These are phyloP conservation scores for Triplophysa dalaica DNA, from an alignment of 2,113 vertebrate genomes.

Conservation along the genomic window DNA sequence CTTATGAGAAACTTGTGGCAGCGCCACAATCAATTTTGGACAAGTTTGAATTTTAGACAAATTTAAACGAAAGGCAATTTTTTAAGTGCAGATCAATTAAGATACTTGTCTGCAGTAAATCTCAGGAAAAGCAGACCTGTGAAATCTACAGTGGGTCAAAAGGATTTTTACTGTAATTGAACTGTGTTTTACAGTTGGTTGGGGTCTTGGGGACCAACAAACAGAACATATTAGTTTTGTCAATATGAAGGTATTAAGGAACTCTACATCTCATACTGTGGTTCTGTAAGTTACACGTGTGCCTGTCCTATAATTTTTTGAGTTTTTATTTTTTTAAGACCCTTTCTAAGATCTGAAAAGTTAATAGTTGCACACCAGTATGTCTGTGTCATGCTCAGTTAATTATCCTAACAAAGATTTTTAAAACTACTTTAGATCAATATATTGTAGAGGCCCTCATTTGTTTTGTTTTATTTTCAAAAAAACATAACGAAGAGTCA, in stretches of 20 bases:
- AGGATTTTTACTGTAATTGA: neutral
- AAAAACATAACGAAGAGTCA: no score
- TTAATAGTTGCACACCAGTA: neutral
- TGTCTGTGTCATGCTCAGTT: neutral
- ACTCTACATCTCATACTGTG: no score
- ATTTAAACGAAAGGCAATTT: neutral
- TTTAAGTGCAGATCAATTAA: neutral
- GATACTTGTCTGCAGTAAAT: neutral
- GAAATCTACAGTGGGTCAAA: neutral
- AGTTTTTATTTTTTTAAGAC: constrained; percentile 2
- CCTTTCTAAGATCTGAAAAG: neutral
- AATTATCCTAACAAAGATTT: neutral
- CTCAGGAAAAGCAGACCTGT: constrained; percentile 23
- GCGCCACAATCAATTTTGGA: no score
- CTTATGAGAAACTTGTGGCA: neutral
- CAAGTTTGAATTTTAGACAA: no score
- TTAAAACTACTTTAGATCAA: neutral
- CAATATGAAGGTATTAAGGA: neutral
- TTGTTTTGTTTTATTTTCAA: neutral
- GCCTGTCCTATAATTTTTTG: neutral
- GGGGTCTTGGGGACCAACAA: neutral
- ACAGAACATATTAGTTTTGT: neutral
- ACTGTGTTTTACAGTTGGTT: neutral
- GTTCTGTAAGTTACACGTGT: neutral
- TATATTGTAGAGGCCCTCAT: neutral